phyloP scores from a whole-genome alignment of 92 coral and sea anemone genomes.

The Parazoanthus swiftii region DNA sequence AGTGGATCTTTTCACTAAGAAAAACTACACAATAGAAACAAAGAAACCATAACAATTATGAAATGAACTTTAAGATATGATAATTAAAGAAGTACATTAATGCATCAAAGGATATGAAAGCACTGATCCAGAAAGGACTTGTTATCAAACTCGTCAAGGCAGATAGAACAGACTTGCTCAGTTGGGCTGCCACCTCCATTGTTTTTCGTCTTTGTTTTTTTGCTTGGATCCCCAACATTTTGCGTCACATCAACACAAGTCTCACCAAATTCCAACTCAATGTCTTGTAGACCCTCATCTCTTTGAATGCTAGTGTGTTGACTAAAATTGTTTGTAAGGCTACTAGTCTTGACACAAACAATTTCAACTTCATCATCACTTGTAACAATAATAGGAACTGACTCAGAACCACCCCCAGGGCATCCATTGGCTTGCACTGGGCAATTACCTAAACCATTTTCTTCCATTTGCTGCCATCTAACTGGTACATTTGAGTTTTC shows the following conservation, averaged over 20 bases:
- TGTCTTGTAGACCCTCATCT: neutral
- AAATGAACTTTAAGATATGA: too few relatives aligned
- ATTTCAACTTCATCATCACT: conserved; percentile 69
- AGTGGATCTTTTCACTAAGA: too few relatives aligned
- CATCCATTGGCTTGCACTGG: neutral
- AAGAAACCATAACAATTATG: too few relatives aligned
- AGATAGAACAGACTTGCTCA: conserved; percentile 86
- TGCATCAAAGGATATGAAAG: conserved; percentile 91
- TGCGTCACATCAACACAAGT: neutral
- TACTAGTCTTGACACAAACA: conserved; percentile 12
- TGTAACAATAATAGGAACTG: conserved; percentile 23
- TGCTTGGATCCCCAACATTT: neutral
- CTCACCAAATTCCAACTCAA: neutral
- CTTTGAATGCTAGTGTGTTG: conserved; percentile 21
- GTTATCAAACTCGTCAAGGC: conserved; percentile 89
- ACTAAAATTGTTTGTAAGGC: neutral
- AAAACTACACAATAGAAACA: too few relatives aligned
- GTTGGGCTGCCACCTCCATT: conserved; percentile 51
- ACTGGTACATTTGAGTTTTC: neutral
- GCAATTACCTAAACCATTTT: neutral
- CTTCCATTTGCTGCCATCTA: neutral
- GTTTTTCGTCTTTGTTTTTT: neutral
- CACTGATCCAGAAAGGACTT: conserved; percentile 94
- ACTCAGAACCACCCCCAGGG: neutral
- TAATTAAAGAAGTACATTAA: neutral